Evolutionary conservation across 1,140 invertebrate genomes (phyloP), one percentile per base, ranked within the genome.

Genomic region (Leptinotarsa lineolata): DNA sequence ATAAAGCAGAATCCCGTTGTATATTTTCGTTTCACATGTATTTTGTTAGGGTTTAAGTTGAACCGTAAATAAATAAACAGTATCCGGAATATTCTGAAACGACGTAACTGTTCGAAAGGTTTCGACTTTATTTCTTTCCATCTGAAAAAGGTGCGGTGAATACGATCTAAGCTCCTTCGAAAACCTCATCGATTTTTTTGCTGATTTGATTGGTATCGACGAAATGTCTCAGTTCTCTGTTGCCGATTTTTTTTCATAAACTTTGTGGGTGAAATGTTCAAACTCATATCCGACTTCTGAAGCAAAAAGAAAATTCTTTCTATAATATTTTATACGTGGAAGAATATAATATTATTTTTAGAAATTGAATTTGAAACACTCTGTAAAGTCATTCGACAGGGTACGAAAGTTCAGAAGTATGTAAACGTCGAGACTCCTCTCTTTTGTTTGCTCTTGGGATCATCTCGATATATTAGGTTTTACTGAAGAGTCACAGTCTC

Each of bases 1-100:
- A 54, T 54, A 54, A 54, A 54, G 48, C 48, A 54, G 48, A n/a
- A 54, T 54, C 48, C n/a, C 48, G 48, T 13, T 54, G 48, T 54
- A 54, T 54, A 54, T 54, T 54, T 54, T 54, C 48, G 48, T 54
- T n/a, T 54, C 48, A 54, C 15, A 18, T 18, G 48, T 54, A 54
- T 54, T 54, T 54, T 54, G 48, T 54, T n/a, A 18, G 48, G 48
- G 15, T 13, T 54, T 18, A 13, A 54, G 48, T 54, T 54, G 48
- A 16, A 54, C 48, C 48, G 48, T 54, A 54, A 54, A 54, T 54
- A 54, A 54, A 54, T 54, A 54, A 54, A 54, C 15, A 54, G 48
- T 18, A 54, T 1, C 48, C 48, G 5, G n/a, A 54, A 54, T 54
- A 54, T 54, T 54, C 48, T 18, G 48, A 54, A 54, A 54, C 12